phyloP scores from a whole-genome alignment of 2,888 invertebrate species.

The Crossocerus cetratus region DNA sequence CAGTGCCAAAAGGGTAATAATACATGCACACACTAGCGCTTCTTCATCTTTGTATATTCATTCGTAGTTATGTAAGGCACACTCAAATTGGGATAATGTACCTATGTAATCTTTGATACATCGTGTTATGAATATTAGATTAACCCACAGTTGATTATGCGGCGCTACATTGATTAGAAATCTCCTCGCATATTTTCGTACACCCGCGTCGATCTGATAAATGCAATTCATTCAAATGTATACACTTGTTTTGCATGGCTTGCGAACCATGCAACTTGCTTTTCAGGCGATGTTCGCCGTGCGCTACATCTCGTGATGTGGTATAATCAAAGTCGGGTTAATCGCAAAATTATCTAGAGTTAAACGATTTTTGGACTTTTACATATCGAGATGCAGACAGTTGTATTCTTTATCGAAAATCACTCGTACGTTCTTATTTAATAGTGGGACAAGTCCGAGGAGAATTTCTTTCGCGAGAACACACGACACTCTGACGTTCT shows the following conservation, averaged over 20 bases:
- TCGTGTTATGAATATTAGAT: slow-evolving; percentile 36
- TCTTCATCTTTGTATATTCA: slow-evolving; percentile 57
- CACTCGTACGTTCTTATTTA: slow-evolving; percentile 34
- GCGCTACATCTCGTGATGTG: not conserved
- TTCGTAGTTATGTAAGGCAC: slow-evolving; percentile 52
- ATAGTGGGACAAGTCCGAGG: slow-evolving; percentile 16
- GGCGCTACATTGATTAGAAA: slow-evolving; percentile 10
- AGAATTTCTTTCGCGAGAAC: slow-evolving; percentile 27
- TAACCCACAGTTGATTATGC: slow-evolving; percentile 42
- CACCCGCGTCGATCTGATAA: no score
- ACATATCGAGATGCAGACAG: slow-evolving; percentile 68
- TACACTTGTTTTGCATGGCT: no score
- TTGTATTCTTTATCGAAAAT: slow-evolving; percentile 50
- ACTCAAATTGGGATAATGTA: slow-evolving; percentile 48
- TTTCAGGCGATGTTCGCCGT: no score
- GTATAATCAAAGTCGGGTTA: slow-evolving; percentile 39
- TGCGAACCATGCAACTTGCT: no score
- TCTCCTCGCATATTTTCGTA: not conserved
- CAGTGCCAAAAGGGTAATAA: slow-evolving; percentile 65
- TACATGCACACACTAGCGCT: slow-evolving; percentile 51
- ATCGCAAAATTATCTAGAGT: slow-evolving; percentile 49
- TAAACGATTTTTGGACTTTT: slow-evolving; percentile 61
- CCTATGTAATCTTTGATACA: slow-evolving; percentile 45
- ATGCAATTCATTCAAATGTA: no score
- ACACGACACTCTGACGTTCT: slow-evolving; percentile 29